Evolutionary conservation across 1,140 invertebrate species (phyloP), one percentile per base, ranked within the genome.

Genomic region (Varroa destructor): DNA sequence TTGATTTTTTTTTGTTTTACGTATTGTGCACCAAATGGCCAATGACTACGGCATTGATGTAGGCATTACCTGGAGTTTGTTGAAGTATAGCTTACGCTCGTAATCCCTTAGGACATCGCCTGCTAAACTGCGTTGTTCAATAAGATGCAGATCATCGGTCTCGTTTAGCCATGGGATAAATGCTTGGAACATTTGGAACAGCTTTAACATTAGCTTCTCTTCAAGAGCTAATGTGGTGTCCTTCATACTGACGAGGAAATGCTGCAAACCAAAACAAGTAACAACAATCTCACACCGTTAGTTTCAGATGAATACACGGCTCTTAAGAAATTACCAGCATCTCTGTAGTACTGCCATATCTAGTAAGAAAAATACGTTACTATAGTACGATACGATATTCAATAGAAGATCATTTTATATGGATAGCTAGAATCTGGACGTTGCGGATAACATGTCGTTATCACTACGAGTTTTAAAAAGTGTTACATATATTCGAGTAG

Each of bases 151-250:
- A 73, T 64, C 76, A 70, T 40, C 77, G 71, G 56, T 75, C 72
- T 43, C 71, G 72, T 40, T 74, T 43, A 12, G 75, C 55, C 6
- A 56, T 36, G 54, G 73, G 72, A 67, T 67, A 40, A 43, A 76
- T 82, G 81, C 43, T 84, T 84, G 61, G 75, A 85, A 80, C 78
- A 88, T 90, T 73, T 85, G 85, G 75, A 87, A 84, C 76, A 96
- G 76, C 80, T 93, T 91, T 74, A 96, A 84, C 51, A 97, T 84
- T 55, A 98, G 80, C 75, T 85, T 84, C 79, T 93, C 93, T 78
- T 96, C 94, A 1, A 98, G 78, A 75, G 89, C 86, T 1, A 97
- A 79, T 40, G 87, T 89, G 56, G 94, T 81, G 57, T 91, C 90
- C 71, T 90, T 89, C 43, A 94, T 80, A 70, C 85, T 86, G 6